Percentiles rank a stretch among this genome's conserved stretches.
phyloP scores from a whole-genome alignment of 2,113 vertebrate species.

The Ifrita kowaldi region DNA sequence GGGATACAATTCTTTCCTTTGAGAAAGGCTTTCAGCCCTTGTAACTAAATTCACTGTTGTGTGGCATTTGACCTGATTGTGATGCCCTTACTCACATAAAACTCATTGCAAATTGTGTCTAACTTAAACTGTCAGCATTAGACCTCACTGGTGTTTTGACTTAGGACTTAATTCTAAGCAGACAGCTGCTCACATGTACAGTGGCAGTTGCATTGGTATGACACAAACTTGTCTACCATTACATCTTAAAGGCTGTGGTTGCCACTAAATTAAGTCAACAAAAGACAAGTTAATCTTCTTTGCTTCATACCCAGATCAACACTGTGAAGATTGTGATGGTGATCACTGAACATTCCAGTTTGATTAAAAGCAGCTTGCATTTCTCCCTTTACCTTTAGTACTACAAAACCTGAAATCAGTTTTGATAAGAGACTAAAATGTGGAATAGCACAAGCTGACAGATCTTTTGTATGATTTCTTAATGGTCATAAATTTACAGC shows the following conservation, averaged over 20 bases:
- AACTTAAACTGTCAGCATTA: not conserved
- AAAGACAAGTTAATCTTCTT: constrained; percentile 42
- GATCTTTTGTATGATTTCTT: constrained; percentile 61
- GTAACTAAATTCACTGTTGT: not conserved
- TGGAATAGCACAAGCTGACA: constrained; percentile 63
- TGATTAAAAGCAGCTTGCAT: constrained; percentile 66
- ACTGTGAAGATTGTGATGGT: constrained; percentile 25
- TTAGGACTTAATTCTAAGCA: constrained; percentile 29
- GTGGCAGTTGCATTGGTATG: not conserved
- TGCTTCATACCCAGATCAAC: constrained; percentile 1
- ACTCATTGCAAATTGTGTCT: not conserved
- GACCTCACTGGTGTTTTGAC: not conserved
- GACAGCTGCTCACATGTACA: not conserved
- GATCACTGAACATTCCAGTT: constrained; percentile 50
- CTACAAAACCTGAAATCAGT: constrained; percentile 42
- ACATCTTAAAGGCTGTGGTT: not conserved
- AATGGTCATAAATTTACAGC: constrained; percentile 68
- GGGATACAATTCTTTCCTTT: not conserved
- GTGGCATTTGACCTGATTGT: not conserved
- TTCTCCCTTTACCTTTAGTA: constrained; percentile 30
- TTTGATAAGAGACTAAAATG: constrained; percentile 55
- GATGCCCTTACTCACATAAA: not conserved
- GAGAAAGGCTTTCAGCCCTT: not conserved
- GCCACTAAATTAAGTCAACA: constrained; percentile 40
- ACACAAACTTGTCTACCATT: constrained; percentile 25